phyloP scores from a whole-genome alignment of 2,113 vertebrate species.

The Calidris pygmaea region DNA sequence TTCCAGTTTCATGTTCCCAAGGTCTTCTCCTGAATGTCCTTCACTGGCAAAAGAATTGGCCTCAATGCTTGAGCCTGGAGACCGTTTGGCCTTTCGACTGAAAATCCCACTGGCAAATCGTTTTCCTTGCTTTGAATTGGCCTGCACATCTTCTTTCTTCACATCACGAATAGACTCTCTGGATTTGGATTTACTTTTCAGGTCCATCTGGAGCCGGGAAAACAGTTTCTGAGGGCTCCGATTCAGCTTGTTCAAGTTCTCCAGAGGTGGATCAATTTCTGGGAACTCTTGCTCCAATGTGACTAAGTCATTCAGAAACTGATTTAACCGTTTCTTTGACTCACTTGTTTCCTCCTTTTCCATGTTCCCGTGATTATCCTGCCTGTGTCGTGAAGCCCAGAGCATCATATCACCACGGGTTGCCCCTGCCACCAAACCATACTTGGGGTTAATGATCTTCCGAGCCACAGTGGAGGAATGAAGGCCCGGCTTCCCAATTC shows the following conservation, averaged over 20 bases:
- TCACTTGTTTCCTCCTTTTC: slow-evolving; percentile 70
- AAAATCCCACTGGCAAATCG: slow-evolving; percentile 54
- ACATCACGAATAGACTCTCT: slow-evolving; percentile 42
- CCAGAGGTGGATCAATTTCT: slow-evolving; percentile 64
- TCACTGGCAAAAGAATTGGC: slow-evolving; percentile 60
- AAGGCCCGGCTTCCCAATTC: slow-evolving; percentile 33
- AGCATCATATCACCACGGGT: slow-evolving; percentile 78
- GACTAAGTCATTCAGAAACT: slow-evolving; percentile 76
- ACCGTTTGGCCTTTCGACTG: slow-evolving; percentile 54
- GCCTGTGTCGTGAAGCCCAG: slow-evolving; percentile 64
- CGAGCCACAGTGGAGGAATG: slow-evolving; percentile 83
- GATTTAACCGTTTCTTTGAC: slow-evolving; percentile 68
- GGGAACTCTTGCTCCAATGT: slow-evolving; percentile 75
- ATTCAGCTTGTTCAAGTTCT: slow-evolving; percentile 18
- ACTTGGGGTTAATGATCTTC: slow-evolving; percentile 94
- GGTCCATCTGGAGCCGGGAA: slow-evolving; percentile 30
- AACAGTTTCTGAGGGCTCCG: slow-evolving; percentile 49
- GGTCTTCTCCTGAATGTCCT: slow-evolving; percentile 60
- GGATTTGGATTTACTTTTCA: slow-evolving; percentile 63
- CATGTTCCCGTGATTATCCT: background rate
- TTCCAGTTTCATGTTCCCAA: slow-evolving; percentile 59
- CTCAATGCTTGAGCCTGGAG: slow-evolving; percentile 13
- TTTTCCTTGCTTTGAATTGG: slow-evolving; percentile 51
- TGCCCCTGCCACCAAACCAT: slow-evolving; percentile 78
- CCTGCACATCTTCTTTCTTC: slow-evolving; percentile 59